phyloP scores from a whole-genome alignment of 1,140 invertebrate species.

The Euglossa dilemma region DNA sequence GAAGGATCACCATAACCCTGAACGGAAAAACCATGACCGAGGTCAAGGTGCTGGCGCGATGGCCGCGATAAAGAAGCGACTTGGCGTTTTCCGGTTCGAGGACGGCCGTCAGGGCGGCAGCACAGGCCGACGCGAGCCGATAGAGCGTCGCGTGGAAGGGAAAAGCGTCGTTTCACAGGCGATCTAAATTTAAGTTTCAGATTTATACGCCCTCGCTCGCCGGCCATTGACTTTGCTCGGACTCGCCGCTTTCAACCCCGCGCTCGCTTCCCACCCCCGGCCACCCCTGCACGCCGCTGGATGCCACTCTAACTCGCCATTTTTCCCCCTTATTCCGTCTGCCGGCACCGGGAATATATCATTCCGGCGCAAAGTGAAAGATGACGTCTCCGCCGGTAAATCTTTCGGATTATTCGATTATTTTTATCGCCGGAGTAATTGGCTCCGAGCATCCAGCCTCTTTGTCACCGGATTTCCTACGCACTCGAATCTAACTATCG shows the following conservation, averaged over 20 bases:
- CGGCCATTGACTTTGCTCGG: conserved; percentile 70
- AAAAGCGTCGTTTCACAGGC: conserved; percentile 48
- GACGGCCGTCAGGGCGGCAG: conserved; percentile 45
- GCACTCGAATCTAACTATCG: no score
- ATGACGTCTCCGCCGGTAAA: conserved; percentile 30
- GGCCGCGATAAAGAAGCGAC: conserved; percentile 7
- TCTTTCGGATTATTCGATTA: conserved; percentile 20
- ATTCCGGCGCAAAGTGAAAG: conserved; percentile 32
- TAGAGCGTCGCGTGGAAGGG: conserved; percentile 27
- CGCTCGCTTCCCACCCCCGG: conserved; percentile 8
- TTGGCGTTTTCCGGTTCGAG: conserved; percentile 7
- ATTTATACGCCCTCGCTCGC: conserved; percentile 71
- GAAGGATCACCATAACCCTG: not conserved
- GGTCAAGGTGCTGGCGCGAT: not conserved
- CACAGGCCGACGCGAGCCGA: conserved; percentile 31
- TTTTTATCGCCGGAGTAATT: conserved; percentile 7
- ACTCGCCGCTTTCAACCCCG: conserved; percentile 59
- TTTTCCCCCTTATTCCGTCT: conserved; percentile 38
- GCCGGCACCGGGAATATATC: conserved; percentile 21
- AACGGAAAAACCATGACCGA: conserved; percentile 22
- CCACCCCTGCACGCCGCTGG: not conserved
- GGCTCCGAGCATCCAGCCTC: no score
- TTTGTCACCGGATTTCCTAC: not conserved
- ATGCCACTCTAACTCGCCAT: conserved; percentile 43
- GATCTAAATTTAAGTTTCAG: conserved; percentile 72